phyloP scores from a whole-genome alignment of 2,888 invertebrate species.

The Marasmarcha lunaedactyla region DNA sequence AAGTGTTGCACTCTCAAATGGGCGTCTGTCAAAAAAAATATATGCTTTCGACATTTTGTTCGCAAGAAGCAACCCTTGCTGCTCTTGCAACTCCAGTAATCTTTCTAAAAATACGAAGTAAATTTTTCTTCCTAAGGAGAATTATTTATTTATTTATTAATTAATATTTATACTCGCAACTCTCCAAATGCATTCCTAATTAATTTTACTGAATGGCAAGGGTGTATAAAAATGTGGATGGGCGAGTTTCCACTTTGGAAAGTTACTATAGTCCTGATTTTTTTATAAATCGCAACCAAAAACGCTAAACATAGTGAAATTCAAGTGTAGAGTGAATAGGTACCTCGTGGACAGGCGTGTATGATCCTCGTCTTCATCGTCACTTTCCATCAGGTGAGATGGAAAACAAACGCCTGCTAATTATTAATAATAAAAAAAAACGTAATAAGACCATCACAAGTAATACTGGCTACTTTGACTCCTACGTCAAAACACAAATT shows the following conservation, averaged over 20 bases:
- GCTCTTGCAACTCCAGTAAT: constrained; percentile 9
- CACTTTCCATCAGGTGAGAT: no score
- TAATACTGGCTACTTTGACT: constrained; percentile 7
- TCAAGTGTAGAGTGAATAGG: no score
- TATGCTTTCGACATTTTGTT: constrained; percentile 8
- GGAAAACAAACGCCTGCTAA: no score
- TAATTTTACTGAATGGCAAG: constrained; percentile 14
- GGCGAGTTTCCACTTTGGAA: background rate
- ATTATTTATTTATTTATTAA: no score
- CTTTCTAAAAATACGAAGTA: constrained; percentile 10
- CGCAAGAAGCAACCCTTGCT: constrained; percentile 6
- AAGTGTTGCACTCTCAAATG: constrained; percentile 9
- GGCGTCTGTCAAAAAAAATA: constrained; percentile 9
- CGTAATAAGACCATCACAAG: constrained; percentile 8
- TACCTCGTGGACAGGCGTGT: no score
- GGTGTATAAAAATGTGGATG: constrained; percentile 10
- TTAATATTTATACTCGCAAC: constrained; percentile 7
- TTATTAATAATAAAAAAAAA: no score
- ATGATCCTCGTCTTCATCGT: no score
- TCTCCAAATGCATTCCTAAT: constrained; percentile 15
- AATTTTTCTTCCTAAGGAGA: constrained; percentile 5
- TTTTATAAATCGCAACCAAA: constrained; percentile 5
- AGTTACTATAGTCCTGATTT: background rate
- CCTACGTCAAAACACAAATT: constrained; percentile 5
- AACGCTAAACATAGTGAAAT: constrained; percentile 9